Evolutionary conservation across 2,888 invertebrate species (phyloP).

Genomic region (Lithosia quadra): DNA sequence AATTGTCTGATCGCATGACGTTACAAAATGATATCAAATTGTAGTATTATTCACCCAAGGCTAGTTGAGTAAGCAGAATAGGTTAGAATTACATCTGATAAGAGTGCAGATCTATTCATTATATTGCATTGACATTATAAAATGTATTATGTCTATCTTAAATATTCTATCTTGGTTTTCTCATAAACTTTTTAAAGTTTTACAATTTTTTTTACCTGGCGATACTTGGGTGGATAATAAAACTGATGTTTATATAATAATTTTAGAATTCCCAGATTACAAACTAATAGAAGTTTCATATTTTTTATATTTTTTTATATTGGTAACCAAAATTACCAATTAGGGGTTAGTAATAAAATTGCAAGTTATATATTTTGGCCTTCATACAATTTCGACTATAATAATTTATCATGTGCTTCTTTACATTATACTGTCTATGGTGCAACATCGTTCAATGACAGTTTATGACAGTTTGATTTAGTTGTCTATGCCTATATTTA

Average conservation of each 20-base stretch:
- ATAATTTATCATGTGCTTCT: background rate
- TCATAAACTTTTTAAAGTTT: no score
- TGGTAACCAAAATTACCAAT: background rate
- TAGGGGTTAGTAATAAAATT: no score
- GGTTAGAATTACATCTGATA: constrained; percentile 37
- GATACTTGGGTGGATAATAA: no score
- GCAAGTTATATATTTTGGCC: no score
- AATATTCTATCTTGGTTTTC: background rate
- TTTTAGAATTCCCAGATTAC: no score
- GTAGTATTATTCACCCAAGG: constrained; percentile 43
- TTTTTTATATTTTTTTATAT: no score
- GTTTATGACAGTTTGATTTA: constrained; percentile 10
- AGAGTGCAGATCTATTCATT: constrained; percentile 20
- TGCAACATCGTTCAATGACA: constrained; percentile 17
- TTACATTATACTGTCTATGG: constrained; percentile 10
- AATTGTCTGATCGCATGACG: constrained; percentile 29
- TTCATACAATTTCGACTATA: background rate
- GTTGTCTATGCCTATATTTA: background rate
- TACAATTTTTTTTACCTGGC: no score
- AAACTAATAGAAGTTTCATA: no score
- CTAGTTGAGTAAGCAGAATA: constrained; percentile 34
- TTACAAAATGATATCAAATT: constrained; percentile 49
- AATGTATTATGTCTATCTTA: background rate
- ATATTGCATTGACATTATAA: constrained; percentile 14
- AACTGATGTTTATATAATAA: no score